Evolutionary conservation across 2,888 invertebrate species (phyloP).

Genomic region (Lithophane ornitopus): DNA sequence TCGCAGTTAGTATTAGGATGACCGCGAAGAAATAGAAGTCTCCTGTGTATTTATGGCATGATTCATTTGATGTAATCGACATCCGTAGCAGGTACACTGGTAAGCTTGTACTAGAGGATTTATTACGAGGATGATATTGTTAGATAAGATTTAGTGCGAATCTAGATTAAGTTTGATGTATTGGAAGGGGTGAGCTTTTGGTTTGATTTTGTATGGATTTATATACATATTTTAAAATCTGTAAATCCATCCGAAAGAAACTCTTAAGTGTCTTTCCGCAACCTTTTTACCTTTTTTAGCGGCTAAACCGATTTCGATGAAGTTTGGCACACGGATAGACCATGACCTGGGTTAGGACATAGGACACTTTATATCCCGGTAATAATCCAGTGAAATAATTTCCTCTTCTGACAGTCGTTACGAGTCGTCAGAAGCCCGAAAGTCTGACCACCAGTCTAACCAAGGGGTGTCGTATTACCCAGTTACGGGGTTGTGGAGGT

Average conservation of each 20-base stretch:
- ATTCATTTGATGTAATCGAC: constrained; percentile 64
- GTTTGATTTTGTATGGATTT: too few relatives aligned
- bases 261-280: background rate
- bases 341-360: background rate
- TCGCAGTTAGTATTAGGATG: background rate
- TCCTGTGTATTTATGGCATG: constrained; percentile 62
- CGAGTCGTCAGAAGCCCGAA: too few relatives aligned
- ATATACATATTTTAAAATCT: too few relatives aligned
- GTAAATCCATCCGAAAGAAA: background rate
- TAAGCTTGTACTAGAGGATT: constrained; percentile 47
- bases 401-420: too few relatives aligned
- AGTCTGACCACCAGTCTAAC: too few relatives aligned
- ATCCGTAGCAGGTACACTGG: constrained; percentile 44
- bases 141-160: constrained; percentile 37
- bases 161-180: constrained; percentile 43
- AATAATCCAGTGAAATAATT: background rate
- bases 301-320: background rate
- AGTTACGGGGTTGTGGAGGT: too few relatives aligned
- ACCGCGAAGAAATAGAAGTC: constrained; percentile 55
- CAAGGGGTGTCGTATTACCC: too few relatives aligned
- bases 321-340: background rate
- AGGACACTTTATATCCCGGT: too few relatives aligned
- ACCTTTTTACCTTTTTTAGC: too few relatives aligned
- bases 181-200: background rate
- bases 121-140: constrained; percentile 51